Evolutionary conservation across 2,797 vertebrate genomes (phyloP), one percentile per base, ranked within the genome.

Genomic region (Danio choprae): DNA sequence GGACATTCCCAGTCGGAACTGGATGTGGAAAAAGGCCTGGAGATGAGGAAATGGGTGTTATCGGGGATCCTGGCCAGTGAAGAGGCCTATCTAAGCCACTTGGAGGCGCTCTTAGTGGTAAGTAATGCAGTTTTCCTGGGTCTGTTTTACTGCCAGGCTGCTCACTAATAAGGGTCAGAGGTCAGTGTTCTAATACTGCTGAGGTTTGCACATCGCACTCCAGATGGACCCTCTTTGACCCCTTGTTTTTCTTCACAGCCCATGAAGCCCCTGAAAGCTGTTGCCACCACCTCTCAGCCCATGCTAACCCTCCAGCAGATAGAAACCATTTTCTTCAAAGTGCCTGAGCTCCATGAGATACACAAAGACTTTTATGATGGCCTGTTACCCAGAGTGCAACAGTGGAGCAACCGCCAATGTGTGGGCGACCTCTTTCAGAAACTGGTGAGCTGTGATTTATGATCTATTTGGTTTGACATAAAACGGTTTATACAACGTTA

Each of bases 301-400:
- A 96, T 98, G 84, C 94, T 98, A 89, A 96, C 94, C 0, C 90
- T 95, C 77, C 95, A 96, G 86, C 98, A 99, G 93, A 97, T 99
- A 4, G 97, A 99, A 90, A 98, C 97, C 86, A 99, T 99, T 92
- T 99, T 99, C 93, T 99, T 98, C 93, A 98, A 98, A 94, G 97
- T 99, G 93, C 97, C 98, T 87, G 98, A 99, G 90, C 96, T 99
- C 83, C 97, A 96, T 0, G 97, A 98, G 92, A 96, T 98, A 90
- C 98, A 99, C 93, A 96, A 96, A 84, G 97, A 98, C 62, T 99
- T 99, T 90, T 98, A 99, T 1, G 97, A 99, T 0, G 95, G 94
- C 65, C 95, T 99, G 5, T 86, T 96, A 0, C 97, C 97, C 29
- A 94, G 97, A 0, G 96, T 99, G 79, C 97, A 98, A 87, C 96